Conservation (phyloP, 30 jellyfish, hydroid and myxozoan genomes). For the Aurelia sp. region DNA sequence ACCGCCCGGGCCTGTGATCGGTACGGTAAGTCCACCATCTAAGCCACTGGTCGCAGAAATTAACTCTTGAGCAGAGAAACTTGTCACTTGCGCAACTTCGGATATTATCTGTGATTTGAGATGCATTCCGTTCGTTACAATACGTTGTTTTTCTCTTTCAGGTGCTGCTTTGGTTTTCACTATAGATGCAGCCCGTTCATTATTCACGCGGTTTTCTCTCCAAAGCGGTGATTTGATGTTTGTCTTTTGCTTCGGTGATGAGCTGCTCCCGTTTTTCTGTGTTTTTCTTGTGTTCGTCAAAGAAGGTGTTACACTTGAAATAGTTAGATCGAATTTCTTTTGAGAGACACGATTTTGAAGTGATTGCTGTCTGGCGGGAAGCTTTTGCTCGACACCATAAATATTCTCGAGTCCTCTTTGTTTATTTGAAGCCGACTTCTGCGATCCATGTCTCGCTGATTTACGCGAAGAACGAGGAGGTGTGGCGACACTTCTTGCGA, state of each 20-base stretch:
- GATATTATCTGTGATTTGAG: too few relatives aligned
- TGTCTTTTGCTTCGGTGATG: not conserved
- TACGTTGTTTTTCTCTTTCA: not conserved
- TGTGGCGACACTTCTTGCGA: not conserved
- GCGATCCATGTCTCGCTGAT: not conserved
- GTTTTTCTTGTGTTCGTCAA: not conserved
- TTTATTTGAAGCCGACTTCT: conserved; percentile 10
- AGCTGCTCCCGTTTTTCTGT: not conserved
- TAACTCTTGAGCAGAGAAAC: conserved; percentile 8
- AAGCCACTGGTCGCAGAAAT: not conserved
- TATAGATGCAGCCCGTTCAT: not conserved
- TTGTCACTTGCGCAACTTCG: not conserved
- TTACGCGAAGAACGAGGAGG: conserved; percentile 6
- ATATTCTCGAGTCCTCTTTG: conserved; percentile 32
- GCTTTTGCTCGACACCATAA: conserved; percentile 33
- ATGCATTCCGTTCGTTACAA: not conserved
- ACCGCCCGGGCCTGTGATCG: conserved; percentile 33
- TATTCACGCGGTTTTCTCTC: not conserved
- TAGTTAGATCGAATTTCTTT: conserved; percentile 16
- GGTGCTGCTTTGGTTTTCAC: not conserved
- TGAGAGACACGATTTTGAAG: conserved; percentile 14
- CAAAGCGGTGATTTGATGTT: not conserved
- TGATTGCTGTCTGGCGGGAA: conserved; percentile 9
- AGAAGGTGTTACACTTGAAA: conserved; percentile 7
- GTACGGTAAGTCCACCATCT: conserved; percentile 16